Evolutionary conservation across 2,797 vertebrate species (phyloP).

Genomic region (Eospalax fontanierii): DNA sequence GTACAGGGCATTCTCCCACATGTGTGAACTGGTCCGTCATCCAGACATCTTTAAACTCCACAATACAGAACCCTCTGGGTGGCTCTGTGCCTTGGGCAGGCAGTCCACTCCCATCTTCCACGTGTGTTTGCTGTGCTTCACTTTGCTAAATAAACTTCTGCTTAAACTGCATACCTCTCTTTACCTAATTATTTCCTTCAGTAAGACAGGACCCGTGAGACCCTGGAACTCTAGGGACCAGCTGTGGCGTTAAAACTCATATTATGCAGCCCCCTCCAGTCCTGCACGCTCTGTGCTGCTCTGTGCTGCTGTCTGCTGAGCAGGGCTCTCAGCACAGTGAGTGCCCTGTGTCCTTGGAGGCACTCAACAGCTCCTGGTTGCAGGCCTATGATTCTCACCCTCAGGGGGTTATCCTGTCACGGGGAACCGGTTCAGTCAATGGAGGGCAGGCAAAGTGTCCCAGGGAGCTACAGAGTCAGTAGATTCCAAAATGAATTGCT

Average conservation of each 20-base stretch:
- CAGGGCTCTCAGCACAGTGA: neutral
- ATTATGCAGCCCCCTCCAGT: too few species aligned
- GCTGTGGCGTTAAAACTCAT: too few species aligned
- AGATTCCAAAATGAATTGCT: neutral
- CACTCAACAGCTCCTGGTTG: rapidly evolving
- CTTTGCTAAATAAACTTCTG: neutral
- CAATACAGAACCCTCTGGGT: neutral
- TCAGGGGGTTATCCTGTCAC: neutral
- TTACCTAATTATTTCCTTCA: neutral
- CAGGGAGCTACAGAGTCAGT: neutral
- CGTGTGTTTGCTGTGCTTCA: neutral
- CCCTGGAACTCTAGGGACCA: neutral
- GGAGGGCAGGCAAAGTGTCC: too few species aligned
- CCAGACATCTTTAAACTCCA: neutral
- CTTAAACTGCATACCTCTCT: neutral
- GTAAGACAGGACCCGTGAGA: neutral
- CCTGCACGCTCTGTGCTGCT: neutral
- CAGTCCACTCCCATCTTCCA: too few species aligned
- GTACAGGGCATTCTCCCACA: too few species aligned
- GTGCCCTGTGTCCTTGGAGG: neutral
- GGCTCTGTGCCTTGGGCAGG: neutral
- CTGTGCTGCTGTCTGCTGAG: neutral
- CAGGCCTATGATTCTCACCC: neutral
- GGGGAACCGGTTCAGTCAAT: neutral
- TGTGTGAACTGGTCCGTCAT: too few species aligned